Base-by-base conservation (phyloP, 2,888 invertebrate genomes). In the Hoplodrina blanda region DNA sequence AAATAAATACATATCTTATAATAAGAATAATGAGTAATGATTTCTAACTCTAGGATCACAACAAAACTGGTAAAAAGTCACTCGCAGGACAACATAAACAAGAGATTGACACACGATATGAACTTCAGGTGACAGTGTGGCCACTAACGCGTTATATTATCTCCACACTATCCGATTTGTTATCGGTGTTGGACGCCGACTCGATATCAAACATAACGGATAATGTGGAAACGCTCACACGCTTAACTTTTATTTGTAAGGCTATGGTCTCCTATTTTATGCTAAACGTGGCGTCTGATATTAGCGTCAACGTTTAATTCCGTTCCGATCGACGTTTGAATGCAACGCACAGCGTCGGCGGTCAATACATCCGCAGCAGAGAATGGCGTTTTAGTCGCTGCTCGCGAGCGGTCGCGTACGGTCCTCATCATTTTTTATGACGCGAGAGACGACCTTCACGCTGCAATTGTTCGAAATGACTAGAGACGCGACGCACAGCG, bases 51-150 rank as follows among this genome's bases (percentile, higher is more conserved):
- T 87, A 92, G 92, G 87, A 59, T 76, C 33, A 78, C 84, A 37
- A 71, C 80, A 62, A 89, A 88, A 77, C 85, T 95, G 84, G 92
- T 94, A 86, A 95, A 94, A 92, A 91, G 91, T 78, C 94, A 94
- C 85, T 95, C 95, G 4, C 95, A 95, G 76, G 95, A 91, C 92
- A 92, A 94, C 92, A 94, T 95, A 82, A 94, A 94, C 89, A 89
- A 81, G 86, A 89, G 78, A 78, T 82, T 90, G 79, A 85, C 82
- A n/a, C 80, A 82, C 74, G 87, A 88, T 73, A 78, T 84, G 75
- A 90, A 91, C 69, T 76, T 88, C 87, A 93, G 93, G 93, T 93
- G 91, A 92, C 59, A 37, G 76, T 72, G 66, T 73, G 74, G 60
- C 56, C 13, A 82, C 81, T 76, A 76, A 76, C 62, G 46, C 53